These are phyloP conservation scores for Elegia similella DNA, from an alignment of 2,888 invertebrate species.

Conservation along the genomic window DNA sequence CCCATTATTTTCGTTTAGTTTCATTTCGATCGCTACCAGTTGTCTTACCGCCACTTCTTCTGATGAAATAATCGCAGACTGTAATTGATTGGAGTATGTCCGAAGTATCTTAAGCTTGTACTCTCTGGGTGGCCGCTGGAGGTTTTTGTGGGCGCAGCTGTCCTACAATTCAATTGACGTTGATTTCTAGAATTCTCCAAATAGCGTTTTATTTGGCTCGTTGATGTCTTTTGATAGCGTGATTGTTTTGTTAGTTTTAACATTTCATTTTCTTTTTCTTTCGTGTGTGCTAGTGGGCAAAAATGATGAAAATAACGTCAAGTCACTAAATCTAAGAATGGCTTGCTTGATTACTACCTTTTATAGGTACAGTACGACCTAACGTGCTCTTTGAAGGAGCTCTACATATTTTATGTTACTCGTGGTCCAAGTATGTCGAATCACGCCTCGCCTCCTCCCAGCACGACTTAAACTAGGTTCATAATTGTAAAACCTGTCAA, in stretches of 20 bases:
- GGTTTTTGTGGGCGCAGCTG: not conserved
- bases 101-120: not conserved
- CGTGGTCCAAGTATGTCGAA: too few species aligned
- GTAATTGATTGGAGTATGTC: slow-evolving; percentile 1
- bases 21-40: not conserved
- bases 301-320: not conserved
- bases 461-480: too few species aligned
- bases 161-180: slow-evolving; percentile 1
- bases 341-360: too few species aligned
- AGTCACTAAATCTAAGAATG: too few species aligned
- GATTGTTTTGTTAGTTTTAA: not conserved
- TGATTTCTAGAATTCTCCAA: not conserved
- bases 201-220: not conserved
- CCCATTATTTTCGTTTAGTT: not conserved
- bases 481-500: too few species aligned
- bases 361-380: too few species aligned
- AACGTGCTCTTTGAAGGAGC: too few species aligned
- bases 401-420: too few species aligned
- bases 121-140: not conserved
- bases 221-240: not conserved
- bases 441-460: too few species aligned
- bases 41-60: not conserved
- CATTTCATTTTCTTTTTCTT: too few species aligned
- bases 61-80: not conserved
- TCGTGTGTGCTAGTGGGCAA: not conserved